Base-by-base conservation (phyloP, 2,113 vertebrate species). In the Dipodomys spectabilis region DNA sequence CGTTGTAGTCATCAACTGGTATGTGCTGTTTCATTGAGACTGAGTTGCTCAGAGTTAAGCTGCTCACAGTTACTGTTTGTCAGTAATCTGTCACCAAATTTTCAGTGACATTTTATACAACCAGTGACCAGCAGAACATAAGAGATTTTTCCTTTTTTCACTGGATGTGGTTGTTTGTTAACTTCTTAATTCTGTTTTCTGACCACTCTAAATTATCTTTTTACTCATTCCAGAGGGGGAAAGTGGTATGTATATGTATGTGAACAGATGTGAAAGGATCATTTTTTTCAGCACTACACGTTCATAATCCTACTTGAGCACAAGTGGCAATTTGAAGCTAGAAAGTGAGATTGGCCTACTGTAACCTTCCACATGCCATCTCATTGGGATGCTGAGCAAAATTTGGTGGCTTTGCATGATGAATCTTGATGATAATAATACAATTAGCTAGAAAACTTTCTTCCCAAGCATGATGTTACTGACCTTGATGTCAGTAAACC, bases 91-190 rank as follows among this genome's bases (percentile, higher is more conserved):
- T 94, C 44, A 67, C 73, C 65, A 85, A 23, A 77, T 62, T 94
- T 62, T 95, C 68, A 73, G 60, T 82, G 44, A 64, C 80, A 73
- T 75, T 86, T 82, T 53, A 44, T 82, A n/a, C 6, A 73, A 45
- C 78, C 13, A 79, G 20, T 30, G 45, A 69, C 77, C 73, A 88
- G 64, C 23, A 73, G 39, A 88, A 93, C 75, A 39, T 82, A 69
- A 92, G 92, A 83, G 10, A 93, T 62, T 84, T 93, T 78, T 78
- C 39, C 65, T 57, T 94, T 91, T 85, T 53, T 82, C 64, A n/a
- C 32, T 13, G 53, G 15, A 90, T 60, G 27, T 77, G 68, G 49
- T 32, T 30, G 84, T 77, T 91, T 27, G 53, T 81, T 35, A 74
- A 57, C 53, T 57, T 57, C 53, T 57, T 94, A 74, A 57, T 74